Conservation (phyloP, 2,888 invertebrate species). For the Conus canariensis region DNA sequence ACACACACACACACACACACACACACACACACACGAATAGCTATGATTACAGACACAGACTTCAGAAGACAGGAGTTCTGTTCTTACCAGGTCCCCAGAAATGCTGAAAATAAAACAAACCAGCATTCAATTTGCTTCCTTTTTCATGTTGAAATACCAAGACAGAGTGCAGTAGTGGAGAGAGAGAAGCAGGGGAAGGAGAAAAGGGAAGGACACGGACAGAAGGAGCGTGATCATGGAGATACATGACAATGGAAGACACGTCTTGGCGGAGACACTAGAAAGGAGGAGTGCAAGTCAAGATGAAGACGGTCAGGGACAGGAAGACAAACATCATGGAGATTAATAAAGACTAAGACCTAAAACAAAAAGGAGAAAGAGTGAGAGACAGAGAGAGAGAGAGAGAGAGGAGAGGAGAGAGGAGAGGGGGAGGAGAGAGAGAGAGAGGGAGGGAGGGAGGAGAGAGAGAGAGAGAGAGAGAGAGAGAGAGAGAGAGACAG, state of each 20-base stretch:
- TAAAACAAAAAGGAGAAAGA: too few species aligned
- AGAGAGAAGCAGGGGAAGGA: neutral
- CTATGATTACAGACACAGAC: neutral
- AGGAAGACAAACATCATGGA: too few species aligned
- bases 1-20: neutral
- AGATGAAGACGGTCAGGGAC: too few species aligned
- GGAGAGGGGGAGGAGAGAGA: too few species aligned
- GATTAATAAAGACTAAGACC: too few species aligned
- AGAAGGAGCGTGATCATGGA: neutral
- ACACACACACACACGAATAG: neutral
- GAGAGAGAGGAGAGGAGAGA: too few species aligned
- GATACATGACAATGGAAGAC: neutral
- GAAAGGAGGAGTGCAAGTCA: too few species aligned
- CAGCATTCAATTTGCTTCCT: neutral
- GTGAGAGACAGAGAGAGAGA: too few species aligned
- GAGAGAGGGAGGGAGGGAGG: too few species aligned
- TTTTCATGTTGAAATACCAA: neutral
- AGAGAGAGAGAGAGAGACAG: too few species aligned
- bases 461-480: too few species aligned
- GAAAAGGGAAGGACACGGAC: neutral
- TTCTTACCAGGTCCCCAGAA: slow-evolving; percentile 92
- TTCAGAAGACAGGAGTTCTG: neutral
- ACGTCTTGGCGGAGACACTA: too few species aligned
- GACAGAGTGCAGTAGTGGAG: neutral
- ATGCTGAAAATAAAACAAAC: slow-evolving; percentile 81